phyloP scores from a whole-genome alignment of 2,888 invertebrate genomes.

The Melipona beecheii region DNA sequence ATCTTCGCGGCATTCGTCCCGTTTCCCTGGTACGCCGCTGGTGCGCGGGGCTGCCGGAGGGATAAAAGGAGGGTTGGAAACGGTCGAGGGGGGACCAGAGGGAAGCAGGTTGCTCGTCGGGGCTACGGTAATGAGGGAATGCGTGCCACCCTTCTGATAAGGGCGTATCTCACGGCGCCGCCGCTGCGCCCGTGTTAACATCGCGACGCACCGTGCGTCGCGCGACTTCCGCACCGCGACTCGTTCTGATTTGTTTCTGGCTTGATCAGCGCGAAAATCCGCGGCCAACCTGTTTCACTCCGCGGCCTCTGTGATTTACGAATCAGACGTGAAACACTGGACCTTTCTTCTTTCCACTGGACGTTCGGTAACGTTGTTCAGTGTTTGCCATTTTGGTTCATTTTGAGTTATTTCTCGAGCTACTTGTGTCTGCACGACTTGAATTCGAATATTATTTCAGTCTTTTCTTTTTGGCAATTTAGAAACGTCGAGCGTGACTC shows the following conservation, averaged over 20 bases:
- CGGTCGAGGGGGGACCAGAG: not conserved
- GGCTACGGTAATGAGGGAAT: conserved; percentile 75
- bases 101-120: conserved; percentile 48
- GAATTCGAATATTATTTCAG: too few relatives aligned
- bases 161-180: conserved; percentile 68
- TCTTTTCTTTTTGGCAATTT: too few relatives aligned
- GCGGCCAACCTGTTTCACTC: not conserved
- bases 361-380: not conserved
- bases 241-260: conserved; percentile 48
- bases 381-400: too few relatives aligned
- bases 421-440: too few relatives aligned
- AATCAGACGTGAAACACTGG: not conserved
- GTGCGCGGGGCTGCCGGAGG: conserved; percentile 10
- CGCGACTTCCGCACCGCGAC: conserved; percentile 37
- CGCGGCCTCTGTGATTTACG: not conserved
- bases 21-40: conserved; percentile 50
- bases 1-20: conserved; percentile 65
- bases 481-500: too few relatives aligned
- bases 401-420: too few relatives aligned
- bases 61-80: conserved; percentile 50
- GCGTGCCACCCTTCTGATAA: conserved; percentile 75
- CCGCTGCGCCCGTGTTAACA: conserved; percentile 68
- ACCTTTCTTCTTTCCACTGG: not conserved
- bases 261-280: conserved; percentile 23
- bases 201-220: conserved; percentile 58